Conservation (phyloP, 2,113 vertebrate species). For the Tragulus kanchil region DNA sequence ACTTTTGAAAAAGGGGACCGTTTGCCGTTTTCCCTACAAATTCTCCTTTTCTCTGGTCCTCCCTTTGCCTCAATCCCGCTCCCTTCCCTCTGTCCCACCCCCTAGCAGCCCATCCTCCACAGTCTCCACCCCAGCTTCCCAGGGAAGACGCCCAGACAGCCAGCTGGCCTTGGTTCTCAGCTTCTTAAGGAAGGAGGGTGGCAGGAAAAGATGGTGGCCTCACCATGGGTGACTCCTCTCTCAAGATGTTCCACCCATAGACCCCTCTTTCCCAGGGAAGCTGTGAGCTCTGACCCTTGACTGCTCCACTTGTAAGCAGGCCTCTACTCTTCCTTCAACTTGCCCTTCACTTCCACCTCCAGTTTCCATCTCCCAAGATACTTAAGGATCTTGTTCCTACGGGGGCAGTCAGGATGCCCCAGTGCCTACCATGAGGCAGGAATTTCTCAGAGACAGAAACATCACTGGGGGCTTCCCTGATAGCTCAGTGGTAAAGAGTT, state of each 20-base stretch:
- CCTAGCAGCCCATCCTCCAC: not conserved
- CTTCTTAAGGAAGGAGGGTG: not conserved
- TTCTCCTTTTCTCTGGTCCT: not conserved
- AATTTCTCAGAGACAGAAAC: constrained; percentile 24
- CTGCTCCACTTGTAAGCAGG: not conserved
- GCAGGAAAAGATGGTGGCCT: no score
- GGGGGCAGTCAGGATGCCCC: not conserved
- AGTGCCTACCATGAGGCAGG: fast-evolving
- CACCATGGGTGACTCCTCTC: not conserved
- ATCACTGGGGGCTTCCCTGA: no score
- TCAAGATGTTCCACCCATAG: not conserved
- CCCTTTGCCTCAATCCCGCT: not conserved
- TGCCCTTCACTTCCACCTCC: not conserved
- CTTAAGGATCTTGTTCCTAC: not conserved
- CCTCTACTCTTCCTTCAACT: not conserved
- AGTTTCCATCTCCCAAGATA: not conserved
- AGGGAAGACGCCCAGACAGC: not conserved
- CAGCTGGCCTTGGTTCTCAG: not conserved
- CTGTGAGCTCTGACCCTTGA: no score
- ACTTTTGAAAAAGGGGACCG: constrained; percentile 77
- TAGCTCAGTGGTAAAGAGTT: no score
- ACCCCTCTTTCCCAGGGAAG: not conserved
- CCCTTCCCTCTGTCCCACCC: not conserved
- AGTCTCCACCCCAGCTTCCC: not conserved
- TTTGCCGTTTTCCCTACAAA: constrained; percentile 43